Base-by-base conservation (phyloP, 2,797 vertebrate species). In the Fistularia tabacaria region DNA sequence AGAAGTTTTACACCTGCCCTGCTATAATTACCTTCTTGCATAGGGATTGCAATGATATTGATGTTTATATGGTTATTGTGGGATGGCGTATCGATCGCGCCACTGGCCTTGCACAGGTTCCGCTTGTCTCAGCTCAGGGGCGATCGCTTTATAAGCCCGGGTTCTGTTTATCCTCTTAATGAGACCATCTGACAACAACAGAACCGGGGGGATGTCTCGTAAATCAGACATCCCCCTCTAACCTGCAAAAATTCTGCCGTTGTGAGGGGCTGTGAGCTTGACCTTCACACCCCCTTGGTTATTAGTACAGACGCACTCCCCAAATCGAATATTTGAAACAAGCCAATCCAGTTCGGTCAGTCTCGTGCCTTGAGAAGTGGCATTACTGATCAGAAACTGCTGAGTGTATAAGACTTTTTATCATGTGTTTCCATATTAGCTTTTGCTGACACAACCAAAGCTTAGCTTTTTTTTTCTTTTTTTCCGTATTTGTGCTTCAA, bases 51-150 rank as follows among this genome's bases (percentile, higher is more conserved):
- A 54, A 55, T 76, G 52, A 65, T 69, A 83, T 83, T 64, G 70
- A 82, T 82, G 71, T 77, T 61, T 57, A 75, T 79, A 58, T 56
- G 51, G 71, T 75, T 77, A 62, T 67, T 58, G 53, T 66, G 44
- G 14, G 69, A 76, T 64, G 54, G 47, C 15, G 55, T 85, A 84
- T 87, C 67, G 84, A 85, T 85, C 73, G 55, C 62, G 25, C 60
- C 13, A 3, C 49, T 47, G 56, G n/a, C 40, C 62, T 64, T 62
- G 51, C 36, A 54, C 47, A 58, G 64, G 54, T 73, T 64, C 42
- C 64, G 57, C 54, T 71, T 62, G 54, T 44, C 57, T 66, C 37
- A 58, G 56, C 47, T 53, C 54, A 57, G 60, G 64, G 67, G 73
- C 13, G 7, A 54, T 62, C 43, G 15, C 36, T 73, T 14, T 52